Evolutionary conservation across 2,113 vertebrate genomes (phyloP), one percentile per base, ranked within the genome.

Genomic region (Bothrops jararaca): DNA sequence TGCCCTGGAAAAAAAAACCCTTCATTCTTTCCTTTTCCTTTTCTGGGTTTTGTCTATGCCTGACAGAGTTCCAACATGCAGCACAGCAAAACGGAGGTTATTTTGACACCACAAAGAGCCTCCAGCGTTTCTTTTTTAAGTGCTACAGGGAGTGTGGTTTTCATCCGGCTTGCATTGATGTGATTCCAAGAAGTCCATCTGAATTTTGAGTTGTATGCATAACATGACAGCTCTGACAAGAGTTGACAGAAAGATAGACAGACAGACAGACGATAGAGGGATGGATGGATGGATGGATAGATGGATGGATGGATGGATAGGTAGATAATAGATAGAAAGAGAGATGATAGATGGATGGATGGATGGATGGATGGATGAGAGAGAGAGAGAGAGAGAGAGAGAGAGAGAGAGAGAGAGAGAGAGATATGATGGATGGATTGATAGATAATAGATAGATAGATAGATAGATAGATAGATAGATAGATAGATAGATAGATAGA

Each of bases 41-140:
- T 64, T 34, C 1, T 0, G 0, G 0, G 13, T 90, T 22, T 92
- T 92, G 26, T 29, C 6, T 95, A 94, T 92, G 90, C 58, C 56
- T 92, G 93, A 54, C 20, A 86, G 87, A 64, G 34, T 52, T 93
- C 39, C 52, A 89, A 92, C 92, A 95, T 58, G 80, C 92, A 85
- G 85, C 0, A 0, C 48, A 50, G 89, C 8, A 39, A 88, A 94
- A 93, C 69, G 39, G 5, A 39, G 60, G 39, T 85, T 94, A 52
- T n/a, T 94, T 93, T 23, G 39, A 93, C 52, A 56, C 54, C 45
- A n/a, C 91, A 15, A 22, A 1, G 94, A 88, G 92, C 93, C 95
- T 94, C 3, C 90, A 86, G 20, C 12, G 2, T 94, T 50, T 85
- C 39, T 26, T 74, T 23, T 54, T 93, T 91, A 90, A 26, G 60